Base-by-base conservation (phyloP, 2,888 invertebrate genomes). In the Xestia xanthographa region DNA sequence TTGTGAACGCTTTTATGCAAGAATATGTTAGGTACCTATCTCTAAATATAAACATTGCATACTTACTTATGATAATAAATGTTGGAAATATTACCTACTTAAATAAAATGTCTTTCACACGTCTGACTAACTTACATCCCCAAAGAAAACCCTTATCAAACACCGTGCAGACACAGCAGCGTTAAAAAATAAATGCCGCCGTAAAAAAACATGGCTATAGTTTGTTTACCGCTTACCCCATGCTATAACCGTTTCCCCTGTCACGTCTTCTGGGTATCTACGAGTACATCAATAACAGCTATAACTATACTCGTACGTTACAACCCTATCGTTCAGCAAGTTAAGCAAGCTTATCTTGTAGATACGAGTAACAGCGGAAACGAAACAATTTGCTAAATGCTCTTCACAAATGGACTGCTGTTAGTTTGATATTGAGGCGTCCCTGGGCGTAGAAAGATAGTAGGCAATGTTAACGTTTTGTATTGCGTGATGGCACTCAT, bases 381-480 rank as follows among this genome's bases (percentile, higher is more conserved):
- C 53, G 74, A 84, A 84, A 79, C 80, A 71, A 84, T 84, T 84
- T 56, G 53, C 80, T 66, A 41, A 83, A 82, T 67, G 84, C 17
- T 70, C n/a, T 43, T 56, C 63, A 60, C 67, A 65, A 74, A 71
- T 77, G 56, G 50, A 45, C 14, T 50, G 56, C 34, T 70, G 45
- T 70, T 65, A 79, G 45, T 63, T 63, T n/a, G 63, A 38, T 63
- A 63, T 63, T 66, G 56, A 76, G 38, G 17, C 9, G 48, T 12
- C n/a, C 43, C 34, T 29, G 17, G 26, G 66, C 14, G 29, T 0
- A 58, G 29, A 2, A 3, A 58, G 29, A 26, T 17, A 29, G 56
- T 56, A 29, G 17, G 58, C 58, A 56, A 50, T 45, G 48, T 26
- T 22, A 17, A 48, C 53, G 26, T 41, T 41, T n/a, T 41, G 29